phyloP scores from a whole-genome alignment of 1,140 invertebrate genomes.

The Palaemon carinicauda region DNA sequence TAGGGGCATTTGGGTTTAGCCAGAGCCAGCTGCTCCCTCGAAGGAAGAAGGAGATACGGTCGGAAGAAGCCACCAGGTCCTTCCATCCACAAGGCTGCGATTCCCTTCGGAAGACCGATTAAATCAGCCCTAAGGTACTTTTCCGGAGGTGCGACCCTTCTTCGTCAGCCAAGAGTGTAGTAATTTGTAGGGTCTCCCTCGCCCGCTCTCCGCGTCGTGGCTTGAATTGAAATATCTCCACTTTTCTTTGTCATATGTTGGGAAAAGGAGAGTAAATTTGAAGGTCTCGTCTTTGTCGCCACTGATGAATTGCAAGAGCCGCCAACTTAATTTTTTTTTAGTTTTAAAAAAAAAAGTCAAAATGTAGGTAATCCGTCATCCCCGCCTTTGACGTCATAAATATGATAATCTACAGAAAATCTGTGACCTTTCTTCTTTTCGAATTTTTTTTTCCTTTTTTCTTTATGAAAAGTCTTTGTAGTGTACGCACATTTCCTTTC shows the following conservation, averaged over 20 bases:
- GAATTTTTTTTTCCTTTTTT: too few relatives aligned
- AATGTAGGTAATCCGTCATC: background rate
- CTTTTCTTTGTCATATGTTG: slow-evolving; percentile 26
- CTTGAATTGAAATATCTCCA: slow-evolving; percentile 6
- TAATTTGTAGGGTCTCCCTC: slow-evolving; percentile 35
- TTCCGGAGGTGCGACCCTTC: background rate
- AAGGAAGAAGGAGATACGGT: background rate
- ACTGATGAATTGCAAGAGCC: background rate
- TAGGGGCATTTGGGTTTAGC: background rate
- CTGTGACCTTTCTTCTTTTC: background rate
- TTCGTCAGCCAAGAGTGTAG: background rate
- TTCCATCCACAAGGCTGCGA: background rate
- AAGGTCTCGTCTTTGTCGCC: too few relatives aligned
- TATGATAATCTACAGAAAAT: background rate
- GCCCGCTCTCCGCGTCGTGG: background rate
- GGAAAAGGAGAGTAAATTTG: too few relatives aligned
- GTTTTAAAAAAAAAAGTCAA: too few relatives aligned
- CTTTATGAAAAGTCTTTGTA: too few relatives aligned
- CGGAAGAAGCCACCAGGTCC: background rate
- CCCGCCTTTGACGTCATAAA: background rate
- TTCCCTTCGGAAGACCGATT: background rate
- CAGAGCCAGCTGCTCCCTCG: slow-evolving; percentile 14
- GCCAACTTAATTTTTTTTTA: background rate
- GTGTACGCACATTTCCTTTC: too few relatives aligned
- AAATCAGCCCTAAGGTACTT: background rate